These are phyloP conservation scores for Brachycybe producta DNA, from an alignment of 2,888 invertebrate species.

Conservation along the genomic window DNA sequence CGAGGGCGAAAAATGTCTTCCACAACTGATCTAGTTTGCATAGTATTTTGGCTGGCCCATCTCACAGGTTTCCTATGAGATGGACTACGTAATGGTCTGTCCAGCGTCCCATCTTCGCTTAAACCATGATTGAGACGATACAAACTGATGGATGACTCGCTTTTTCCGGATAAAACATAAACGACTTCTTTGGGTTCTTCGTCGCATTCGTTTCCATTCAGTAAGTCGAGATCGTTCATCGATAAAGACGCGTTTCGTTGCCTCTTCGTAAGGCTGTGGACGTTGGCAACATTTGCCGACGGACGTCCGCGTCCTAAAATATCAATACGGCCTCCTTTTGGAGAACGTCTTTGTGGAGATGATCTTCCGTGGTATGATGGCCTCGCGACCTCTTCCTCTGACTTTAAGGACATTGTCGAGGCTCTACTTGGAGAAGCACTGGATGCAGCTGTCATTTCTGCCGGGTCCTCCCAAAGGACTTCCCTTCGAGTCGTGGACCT, in stretches of 20 bases:
- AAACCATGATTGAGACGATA: constrained; percentile 5
- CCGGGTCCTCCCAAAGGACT: too few species aligned
- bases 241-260: constrained; percentile 10
- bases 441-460: too few species aligned
- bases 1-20: too few species aligned
- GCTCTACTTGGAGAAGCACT: constrained; percentile 11
- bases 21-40: too few species aligned
- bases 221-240: constrained; percentile 16
- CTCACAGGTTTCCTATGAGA: neutral
- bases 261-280: neutral
- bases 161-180: constrained; percentile 14
- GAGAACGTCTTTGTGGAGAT: neutral
- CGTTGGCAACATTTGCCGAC: neutral
- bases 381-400: neutral
- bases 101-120: neutral
- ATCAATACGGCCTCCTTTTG: neutral
- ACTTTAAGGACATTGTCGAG: constrained; percentile 10
- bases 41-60: neutral
- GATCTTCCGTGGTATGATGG: neutral
- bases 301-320: neutral
- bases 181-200: constrained; percentile 13
- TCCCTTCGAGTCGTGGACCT: too few species aligned
- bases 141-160: constrained; percentile 15
- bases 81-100: neutral
- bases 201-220: constrained; percentile 1